phyloP scores from a whole-genome alignment of 1,140 invertebrate species.

The Hycleus cichorii region DNA sequence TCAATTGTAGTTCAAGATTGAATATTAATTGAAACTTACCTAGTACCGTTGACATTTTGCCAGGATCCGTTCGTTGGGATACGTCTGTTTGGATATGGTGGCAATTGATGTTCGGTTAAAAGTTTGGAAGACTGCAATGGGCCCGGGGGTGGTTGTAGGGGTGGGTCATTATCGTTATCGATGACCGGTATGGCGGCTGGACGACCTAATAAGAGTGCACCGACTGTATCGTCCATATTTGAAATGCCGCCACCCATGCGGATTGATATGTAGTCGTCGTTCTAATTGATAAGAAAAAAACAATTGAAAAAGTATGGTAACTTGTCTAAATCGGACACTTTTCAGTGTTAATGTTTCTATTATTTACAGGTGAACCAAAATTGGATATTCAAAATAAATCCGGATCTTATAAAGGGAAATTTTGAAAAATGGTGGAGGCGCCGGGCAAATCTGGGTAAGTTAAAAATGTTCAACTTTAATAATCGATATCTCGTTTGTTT shows the following conservation, averaged over 20 bases:
- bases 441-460: too few relatives aligned
- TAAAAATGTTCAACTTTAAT: too few relatives aligned
- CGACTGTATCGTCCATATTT: conserved; percentile 27
- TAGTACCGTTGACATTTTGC: conserved; percentile 51
- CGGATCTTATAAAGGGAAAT: too few relatives aligned
- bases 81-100: conserved; percentile 42
- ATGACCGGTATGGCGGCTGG: conserved; percentile 24
- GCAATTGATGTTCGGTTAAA: conserved; percentile 41
- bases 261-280: conserved; percentile 43
- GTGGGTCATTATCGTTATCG: conserved; percentile 19
- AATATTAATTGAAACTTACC: conserved; percentile 28
- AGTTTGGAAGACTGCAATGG: conserved; percentile 22
- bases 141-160: not conserved
- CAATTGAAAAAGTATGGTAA: too few relatives aligned
- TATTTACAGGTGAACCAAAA: too few relatives aligned
- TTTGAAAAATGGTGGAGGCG: too few relatives aligned
- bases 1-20: not conserved
- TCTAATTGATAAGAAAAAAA: conserved; percentile 18
- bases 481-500: too few relatives aligned
- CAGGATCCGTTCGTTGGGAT: conserved; percentile 46
- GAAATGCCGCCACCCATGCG: conserved; percentile 25
- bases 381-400: too few relatives aligned
- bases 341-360: too few relatives aligned
- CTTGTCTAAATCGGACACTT: too few relatives aligned
- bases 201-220: conserved; percentile 29